A percentile compares a stretch with the other conserved stretches of the same genome.
phyloP scores from a whole-genome alignment of 2,113 vertebrate genomes.

The Plecotus auritus region DNA sequence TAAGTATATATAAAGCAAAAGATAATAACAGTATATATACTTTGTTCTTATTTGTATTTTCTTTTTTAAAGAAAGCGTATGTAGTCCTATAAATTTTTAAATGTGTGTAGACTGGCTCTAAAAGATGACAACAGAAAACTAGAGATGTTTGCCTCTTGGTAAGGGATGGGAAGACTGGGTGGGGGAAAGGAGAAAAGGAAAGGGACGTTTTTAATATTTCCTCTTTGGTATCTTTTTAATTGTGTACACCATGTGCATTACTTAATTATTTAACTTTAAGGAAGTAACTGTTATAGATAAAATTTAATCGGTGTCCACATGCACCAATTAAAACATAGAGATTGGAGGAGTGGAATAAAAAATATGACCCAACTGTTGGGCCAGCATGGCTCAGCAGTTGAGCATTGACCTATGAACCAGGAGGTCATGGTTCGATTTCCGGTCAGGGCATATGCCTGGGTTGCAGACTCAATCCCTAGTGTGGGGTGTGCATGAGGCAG shows the following conservation, averaged over 20 bases:
- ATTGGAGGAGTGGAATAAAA: not conserved
- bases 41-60: not conserved
- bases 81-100: not conserved
- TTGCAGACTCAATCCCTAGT: too few relatives aligned
- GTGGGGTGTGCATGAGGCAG: not conserved
- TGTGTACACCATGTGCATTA: not conserved
- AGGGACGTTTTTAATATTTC: not conserved
- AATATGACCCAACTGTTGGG: not conserved
- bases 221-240: not conserved
- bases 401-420: not conserved
- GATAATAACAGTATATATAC: not conserved
- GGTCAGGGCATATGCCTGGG: not conserved
- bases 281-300: not conserved
- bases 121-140: not conserved
- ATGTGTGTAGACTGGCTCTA: not conserved
- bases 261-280: slow-evolving; percentile 12
- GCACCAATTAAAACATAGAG: not conserved
- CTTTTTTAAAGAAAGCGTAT: not conserved
- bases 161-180: not conserved
- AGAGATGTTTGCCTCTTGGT: not conserved
- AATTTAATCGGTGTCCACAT: not conserved
- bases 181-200: not conserved
- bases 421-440: not conserved
- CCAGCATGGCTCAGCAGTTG: not conserved
- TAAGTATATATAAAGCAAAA: not conserved